These are phyloP conservation scores for Brachypteracias leptosomus DNA, from an alignment of 2,113 vertebrate species.

Conservation along the genomic window DNA sequence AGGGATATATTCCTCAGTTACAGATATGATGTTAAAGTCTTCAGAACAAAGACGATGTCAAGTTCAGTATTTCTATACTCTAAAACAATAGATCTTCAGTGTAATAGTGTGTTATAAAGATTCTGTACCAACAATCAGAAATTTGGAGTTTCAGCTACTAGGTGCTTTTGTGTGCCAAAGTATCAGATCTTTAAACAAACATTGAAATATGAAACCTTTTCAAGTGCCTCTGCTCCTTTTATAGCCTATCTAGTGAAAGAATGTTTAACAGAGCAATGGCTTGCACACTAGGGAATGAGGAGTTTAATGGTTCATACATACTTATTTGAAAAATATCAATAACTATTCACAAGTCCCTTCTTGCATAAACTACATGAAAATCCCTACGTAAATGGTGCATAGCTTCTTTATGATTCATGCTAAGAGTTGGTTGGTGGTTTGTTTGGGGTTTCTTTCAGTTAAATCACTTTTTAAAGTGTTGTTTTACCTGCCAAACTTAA, in stretches of 20 bases:
- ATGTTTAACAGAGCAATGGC: conserved; percentile 58
- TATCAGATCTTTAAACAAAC: conserved; percentile 54
- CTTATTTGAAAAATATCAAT: conserved; percentile 79
- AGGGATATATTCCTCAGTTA: background rate
- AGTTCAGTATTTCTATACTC: background rate
- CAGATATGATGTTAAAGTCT: background rate
- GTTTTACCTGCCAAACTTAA: conserved; percentile 62
- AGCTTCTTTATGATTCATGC: conserved; percentile 71
- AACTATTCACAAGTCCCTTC: conserved; percentile 71
- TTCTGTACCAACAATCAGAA: background rate
- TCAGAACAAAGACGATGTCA: background rate
- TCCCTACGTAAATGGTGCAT: conserved; percentile 72
- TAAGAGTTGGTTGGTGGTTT: background rate
- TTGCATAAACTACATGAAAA: conserved; percentile 74
- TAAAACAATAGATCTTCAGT: background rate
- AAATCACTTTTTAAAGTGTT: conserved; percentile 51
- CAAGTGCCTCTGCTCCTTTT: conserved; percentile 56
- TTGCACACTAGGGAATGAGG: conserved; percentile 62
- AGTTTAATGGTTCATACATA: conserved; percentile 77
- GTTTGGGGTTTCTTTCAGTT: conserved; percentile 5
- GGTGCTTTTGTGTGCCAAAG: background rate
- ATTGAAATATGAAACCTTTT: conserved; percentile 40
- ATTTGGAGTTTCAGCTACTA: background rate
- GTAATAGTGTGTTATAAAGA: background rate
- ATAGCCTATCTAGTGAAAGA: conserved; percentile 40